Percentiles rank a stretch among this genome's conserved stretches.
These are phyloP conservation scores for Sebastes trivittatus DNA, from an alignment of 2,797 vertebrate species.

Conservation along the genomic window DNA sequence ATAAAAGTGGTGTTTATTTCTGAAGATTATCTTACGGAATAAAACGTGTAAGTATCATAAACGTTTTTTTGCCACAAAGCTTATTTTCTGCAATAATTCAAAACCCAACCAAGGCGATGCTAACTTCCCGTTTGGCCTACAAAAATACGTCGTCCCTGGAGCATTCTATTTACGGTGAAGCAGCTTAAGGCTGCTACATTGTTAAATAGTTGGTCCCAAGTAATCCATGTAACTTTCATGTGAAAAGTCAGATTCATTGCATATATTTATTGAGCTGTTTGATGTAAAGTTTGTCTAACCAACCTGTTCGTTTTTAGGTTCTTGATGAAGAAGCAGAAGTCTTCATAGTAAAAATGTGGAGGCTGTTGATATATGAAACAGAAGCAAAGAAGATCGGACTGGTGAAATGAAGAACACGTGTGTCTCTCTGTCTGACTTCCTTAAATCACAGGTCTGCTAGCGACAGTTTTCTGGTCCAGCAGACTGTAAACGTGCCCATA, in stretches of 20 bases:
- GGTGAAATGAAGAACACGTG: constrained; percentile 87
- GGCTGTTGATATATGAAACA: constrained; percentile 98
- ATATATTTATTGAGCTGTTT: background rate
- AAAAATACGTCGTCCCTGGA: too few species aligned
- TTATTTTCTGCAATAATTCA: too few species aligned
- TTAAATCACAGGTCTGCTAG: constrained; percentile 33
- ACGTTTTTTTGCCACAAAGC: too few species aligned
- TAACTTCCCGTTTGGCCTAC: too few species aligned
- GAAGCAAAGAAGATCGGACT: constrained; percentile 99
- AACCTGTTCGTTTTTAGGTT: constrained; percentile 83
- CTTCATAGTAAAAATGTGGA: constrained; percentile 99
- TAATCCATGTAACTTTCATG: background rate
- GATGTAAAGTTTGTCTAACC: background rate
- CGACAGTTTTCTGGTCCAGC: constrained; percentile 41
- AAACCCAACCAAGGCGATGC: too few species aligned
- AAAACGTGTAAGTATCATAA: too few species aligned
- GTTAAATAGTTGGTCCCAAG: background rate
- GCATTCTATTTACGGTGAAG: background rate
- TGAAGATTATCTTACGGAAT: too few species aligned
- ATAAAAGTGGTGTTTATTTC: too few species aligned
- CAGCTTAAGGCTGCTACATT: background rate
- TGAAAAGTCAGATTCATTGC: background rate
- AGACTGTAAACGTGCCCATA: constrained; percentile 57
- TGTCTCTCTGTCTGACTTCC: constrained; percentile 36
- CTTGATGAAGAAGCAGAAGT: constrained; percentile 99